phyloP scores from a whole-genome alignment of 2,888 invertebrate species.

The Cephus sareptanus region DNA sequence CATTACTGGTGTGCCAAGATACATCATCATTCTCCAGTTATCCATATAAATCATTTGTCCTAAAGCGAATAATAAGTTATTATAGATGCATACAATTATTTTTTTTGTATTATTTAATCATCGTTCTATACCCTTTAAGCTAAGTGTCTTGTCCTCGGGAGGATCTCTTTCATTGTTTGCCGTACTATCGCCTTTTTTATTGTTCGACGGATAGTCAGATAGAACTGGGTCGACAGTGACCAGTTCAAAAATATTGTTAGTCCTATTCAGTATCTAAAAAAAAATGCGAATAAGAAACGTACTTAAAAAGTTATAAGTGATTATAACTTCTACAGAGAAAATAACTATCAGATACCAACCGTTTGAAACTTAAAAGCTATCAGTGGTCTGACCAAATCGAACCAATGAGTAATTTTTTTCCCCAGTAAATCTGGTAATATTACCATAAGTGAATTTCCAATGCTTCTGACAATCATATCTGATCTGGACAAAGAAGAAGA shows the following conservation, averaged over 20 bases:
- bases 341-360: constrained; percentile 71
- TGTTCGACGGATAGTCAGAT: constrained; percentile 71
- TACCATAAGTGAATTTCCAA: constrained; percentile 91
- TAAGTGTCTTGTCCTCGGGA: constrained; percentile 79
- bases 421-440: constrained; percentile 89
- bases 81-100: neutral
- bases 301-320: neutral
- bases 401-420: constrained; percentile 91
- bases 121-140: constrained; percentile 77
- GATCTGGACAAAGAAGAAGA: constrained; percentile 69
- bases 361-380: constrained; percentile 95
- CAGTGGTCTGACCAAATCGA: constrained; percentile 90
- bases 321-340: neutral
- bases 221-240: constrained; percentile 90
- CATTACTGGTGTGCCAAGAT: constrained; percentile 96
- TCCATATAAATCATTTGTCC: constrained; percentile 99
- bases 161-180: constrained; percentile 75
- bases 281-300: constrained; percentile 4
- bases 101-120: neutral
- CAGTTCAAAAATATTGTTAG: constrained; percentile 97
- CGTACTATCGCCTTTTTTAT: constrained; percentile 69
- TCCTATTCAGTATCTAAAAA: constrained; percentile 88
- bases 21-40: constrained; percentile 98
- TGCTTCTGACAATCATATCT: constrained; percentile 88
- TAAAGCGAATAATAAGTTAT: constrained; percentile 54